These are phyloP conservation scores for Anisognathus igniventris DNA, from an alignment of 2,797 vertebrate genomes.

Conservation along the genomic window DNA sequence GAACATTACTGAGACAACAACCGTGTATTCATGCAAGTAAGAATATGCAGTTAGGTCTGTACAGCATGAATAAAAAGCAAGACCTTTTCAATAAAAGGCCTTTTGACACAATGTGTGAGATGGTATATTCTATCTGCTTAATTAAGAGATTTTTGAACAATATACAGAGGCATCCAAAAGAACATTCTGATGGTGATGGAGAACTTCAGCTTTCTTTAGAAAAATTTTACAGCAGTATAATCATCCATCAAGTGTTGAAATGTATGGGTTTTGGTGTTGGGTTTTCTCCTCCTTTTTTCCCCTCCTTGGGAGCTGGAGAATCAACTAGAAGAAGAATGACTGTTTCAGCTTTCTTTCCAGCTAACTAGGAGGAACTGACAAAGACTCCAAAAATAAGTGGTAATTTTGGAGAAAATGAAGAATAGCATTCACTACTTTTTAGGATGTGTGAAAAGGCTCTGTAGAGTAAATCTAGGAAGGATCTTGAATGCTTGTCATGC, in stretches of 20 bases:
- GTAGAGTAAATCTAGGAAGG: background rate
- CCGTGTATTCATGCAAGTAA: background rate
- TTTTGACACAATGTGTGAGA: background rate
- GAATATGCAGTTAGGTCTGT: background rate
- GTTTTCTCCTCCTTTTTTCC: rapidly evolving
- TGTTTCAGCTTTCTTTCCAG: background rate
- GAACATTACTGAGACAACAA: background rate
- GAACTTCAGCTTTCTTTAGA: background rate
- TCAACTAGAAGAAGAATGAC: background rate
- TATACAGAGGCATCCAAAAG: background rate
- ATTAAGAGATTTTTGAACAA: background rate
- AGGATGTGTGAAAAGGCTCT: background rate
- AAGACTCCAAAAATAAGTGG: background rate
- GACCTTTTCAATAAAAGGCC: background rate
- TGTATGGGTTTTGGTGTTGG: no score
- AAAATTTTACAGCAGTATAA: background rate
- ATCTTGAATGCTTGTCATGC: background rate
- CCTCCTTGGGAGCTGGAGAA: background rate
- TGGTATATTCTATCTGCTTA: background rate
- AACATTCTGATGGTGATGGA: background rate
- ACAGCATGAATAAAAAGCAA: background rate
- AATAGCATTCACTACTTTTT: background rate
- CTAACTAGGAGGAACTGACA: background rate
- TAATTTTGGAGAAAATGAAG: background rate
- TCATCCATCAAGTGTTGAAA: background rate